These are phyloP conservation scores for Oeneis ivallda DNA, from an alignment of 2,888 invertebrate species.

Conservation along the genomic window DNA sequence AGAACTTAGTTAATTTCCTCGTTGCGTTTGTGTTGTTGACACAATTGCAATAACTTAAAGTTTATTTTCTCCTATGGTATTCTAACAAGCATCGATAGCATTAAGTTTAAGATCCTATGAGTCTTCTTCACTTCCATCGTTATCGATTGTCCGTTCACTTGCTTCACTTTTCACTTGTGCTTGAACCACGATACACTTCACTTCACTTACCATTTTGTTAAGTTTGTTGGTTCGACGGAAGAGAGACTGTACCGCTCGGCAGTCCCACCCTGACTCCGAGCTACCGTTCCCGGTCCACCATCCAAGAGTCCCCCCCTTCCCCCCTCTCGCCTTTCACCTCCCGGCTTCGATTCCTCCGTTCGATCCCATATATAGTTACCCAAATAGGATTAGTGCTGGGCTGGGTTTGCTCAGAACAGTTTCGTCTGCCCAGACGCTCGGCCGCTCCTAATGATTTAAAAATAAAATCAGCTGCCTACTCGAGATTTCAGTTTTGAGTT, in stretches of 20 bases:
- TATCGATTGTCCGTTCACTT: slow-evolving; percentile 48
- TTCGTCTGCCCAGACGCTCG: slow-evolving; percentile 52
- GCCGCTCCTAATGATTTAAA: slow-evolving; percentile 59
- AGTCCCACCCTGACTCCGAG: slow-evolving; percentile 80
- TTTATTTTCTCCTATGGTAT: neutral
- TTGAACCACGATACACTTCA: slow-evolving; percentile 44
- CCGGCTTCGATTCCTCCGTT: slow-evolving; percentile 43
- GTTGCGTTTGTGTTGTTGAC: neutral
- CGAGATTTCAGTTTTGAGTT: neutral
- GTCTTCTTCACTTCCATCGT: slow-evolving; percentile 38
- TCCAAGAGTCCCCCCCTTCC: slow-evolving; percentile 58
- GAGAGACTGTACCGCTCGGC: slow-evolving; percentile 77
- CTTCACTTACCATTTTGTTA: slow-evolving; percentile 75
- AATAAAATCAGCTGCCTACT: slow-evolving; percentile 55
- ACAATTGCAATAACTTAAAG: neutral
- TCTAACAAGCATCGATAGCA: neutral
- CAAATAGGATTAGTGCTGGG: slow-evolving; percentile 59
- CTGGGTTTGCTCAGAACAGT: slow-evolving; percentile 67
- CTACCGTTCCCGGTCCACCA: slow-evolving; percentile 54
- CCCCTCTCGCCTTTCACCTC: slow-evolving; percentile 44
- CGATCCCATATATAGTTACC: slow-evolving; percentile 80
- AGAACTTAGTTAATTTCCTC: neutral
- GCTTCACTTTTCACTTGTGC: slow-evolving; percentile 36
- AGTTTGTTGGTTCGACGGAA: slow-evolving; percentile 75
- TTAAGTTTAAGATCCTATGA: slow-evolving; percentile 16